Base-by-base conservation (phyloP, 2,113 vertebrate species). In the Grammomys surdaster region DNA sequence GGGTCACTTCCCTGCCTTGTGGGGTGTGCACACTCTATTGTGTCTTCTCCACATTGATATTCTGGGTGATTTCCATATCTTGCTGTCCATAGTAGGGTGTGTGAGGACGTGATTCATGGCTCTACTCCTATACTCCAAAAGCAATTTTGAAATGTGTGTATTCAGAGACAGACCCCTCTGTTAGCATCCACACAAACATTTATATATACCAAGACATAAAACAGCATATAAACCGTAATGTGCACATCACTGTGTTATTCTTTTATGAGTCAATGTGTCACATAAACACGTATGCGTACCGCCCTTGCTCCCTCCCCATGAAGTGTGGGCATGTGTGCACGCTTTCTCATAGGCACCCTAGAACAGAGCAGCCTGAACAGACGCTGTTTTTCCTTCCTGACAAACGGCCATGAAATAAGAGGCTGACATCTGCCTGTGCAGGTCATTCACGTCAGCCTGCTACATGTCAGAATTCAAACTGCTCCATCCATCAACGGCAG, bases 401-500 rank as follows among this genome's bases (percentile, higher is more conserved):
- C 98, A 99, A 99, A 98, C 98, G 96, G 99, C 98, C 98, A 98
- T 98, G 98, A 99, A 99, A 98, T 98, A 98, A 98, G 97, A 97
- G 98, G 98, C 98, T 98, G 98, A 98, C 98, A 98, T 98, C 97
- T 97, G 98, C 97, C 98, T 98, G 96, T 82, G 98, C 98, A 98
- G 99, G 98, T 99, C 98, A 99, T 94, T 98, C 95, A 98, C 98
- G 98, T 97, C 97, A 97, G 98, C 98, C 98, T 98, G 98, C 98
- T 98, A 97, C 97, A 97, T 97, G 98, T 99, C 99, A 99, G 95
- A 98, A 98, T 98, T 97, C 98, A 98, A 98, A 98, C 99, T 97
- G 98, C 98, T 98, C 98, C 98, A 99, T 99, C 98, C 98, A 99
- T 99, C 99, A 99, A 97, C 97, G 69, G 98, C 98, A 98, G 98